Evolutionary conservation across 1,140 invertebrate species (phyloP).

Genomic region (Aphelinus certus): DNA sequence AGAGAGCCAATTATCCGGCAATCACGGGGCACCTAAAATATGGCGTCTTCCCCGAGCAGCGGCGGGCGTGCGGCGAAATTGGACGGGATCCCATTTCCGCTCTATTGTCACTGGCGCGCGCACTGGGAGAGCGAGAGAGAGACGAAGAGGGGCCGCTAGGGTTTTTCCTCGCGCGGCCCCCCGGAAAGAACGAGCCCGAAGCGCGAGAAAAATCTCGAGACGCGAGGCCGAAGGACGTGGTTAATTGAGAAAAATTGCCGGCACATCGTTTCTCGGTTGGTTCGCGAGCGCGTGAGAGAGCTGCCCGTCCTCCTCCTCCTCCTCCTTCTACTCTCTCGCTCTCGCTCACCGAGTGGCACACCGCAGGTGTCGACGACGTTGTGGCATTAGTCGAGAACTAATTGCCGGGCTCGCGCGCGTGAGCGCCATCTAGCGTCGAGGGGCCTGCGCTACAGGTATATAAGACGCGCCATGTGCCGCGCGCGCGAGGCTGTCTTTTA

Average conservation of each 20-base stretch:
- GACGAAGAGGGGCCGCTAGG: neutral
- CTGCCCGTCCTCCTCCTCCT: neutral
- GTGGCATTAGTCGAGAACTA: conserved; percentile 40
- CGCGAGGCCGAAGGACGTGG: conserved; percentile 31
- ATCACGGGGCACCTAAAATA: conserved; percentile 36
- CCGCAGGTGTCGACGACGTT: conserved; percentile 39
- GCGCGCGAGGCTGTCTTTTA: neutral
- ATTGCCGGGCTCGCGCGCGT: conserved; percentile 38
- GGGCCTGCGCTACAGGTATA: conserved; percentile 11
- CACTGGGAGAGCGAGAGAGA: conserved; percentile 14
- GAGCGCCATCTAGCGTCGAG: neutral
- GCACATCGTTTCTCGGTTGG: conserved; percentile 22
- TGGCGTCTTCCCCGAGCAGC: conserved; percentile 23
- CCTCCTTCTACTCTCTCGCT: neutral
- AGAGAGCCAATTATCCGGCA: conserved; percentile 38
- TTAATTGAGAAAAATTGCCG: conserved; percentile 44
- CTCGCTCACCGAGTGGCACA: neutral
- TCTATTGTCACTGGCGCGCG: conserved; percentile 33
- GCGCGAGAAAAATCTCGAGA: conserved; percentile 28
- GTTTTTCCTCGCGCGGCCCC: too few species aligned
- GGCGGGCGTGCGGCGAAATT: conserved; percentile 23
- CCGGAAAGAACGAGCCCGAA: neutral
- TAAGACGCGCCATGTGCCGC: neutral
- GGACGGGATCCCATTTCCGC: conserved; percentile 41
- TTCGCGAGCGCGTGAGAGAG: neutral